Base-by-base conservation (phyloP, 2,888 invertebrate genomes). In the Coleophora flavipennella region DNA sequence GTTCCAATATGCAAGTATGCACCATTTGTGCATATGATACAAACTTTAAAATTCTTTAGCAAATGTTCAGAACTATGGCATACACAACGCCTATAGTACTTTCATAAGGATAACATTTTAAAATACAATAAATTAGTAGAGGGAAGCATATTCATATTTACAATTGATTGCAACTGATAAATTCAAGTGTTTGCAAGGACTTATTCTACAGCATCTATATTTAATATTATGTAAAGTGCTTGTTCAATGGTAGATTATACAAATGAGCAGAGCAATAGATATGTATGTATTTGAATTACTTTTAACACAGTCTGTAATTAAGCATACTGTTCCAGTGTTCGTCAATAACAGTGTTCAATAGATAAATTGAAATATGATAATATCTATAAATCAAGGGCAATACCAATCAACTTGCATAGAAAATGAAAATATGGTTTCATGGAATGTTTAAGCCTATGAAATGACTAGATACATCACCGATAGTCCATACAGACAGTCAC, bases 361-460 rank as follows among this genome's bases (percentile, higher is more conserved):
- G 11, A 13, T 32, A 12, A 31, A 9, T 11, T 10, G 9, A 31
- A 11, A 11, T 20, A 20, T 20, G 20, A 6, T 3, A 6, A 20
- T 6, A 20, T 6, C 6, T 20, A 20, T 48, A 43, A 55, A 55
- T 53, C 46, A 46, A 52, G 50, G n/a, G n/a, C n/a, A n/a, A 59
- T 49, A 76, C 69, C 70, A 71, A 77, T 74, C 61, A 62, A 62
- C 66, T 67, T 73, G 70, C 55, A 71, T 59, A 67, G 55, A 55
- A 68, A 63, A 68, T 71, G 69, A 68, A 65, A 65, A 58, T 57
- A 65, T 39, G 41, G 71, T 71, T 68, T 75, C 66, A 73, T 83
- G 81, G 81, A 83, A 83, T 83, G 81, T 83, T 79, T 72, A 74
- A 79, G 78, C 78, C 71, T 72, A 71, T 59, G 56, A 62, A 62